Base-by-base conservation (phyloP, 2,113 vertebrate genomes). In the Aegotheles bennettii region DNA sequence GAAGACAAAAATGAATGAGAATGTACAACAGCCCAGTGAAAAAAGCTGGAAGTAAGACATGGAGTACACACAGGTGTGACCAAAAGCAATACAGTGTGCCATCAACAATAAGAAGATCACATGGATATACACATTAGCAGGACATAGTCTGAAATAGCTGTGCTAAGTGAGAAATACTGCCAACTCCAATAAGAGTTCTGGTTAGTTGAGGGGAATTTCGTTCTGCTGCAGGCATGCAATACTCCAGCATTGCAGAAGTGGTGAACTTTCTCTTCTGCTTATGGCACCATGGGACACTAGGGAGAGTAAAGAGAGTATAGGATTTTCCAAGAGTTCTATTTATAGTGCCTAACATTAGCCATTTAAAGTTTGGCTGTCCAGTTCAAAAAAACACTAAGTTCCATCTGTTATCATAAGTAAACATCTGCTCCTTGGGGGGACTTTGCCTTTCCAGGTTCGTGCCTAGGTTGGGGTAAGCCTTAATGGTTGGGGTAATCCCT, bases 181-280 rank as follows among this genome's bases (percentile, higher is more conserved):
- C 47, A 87, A 11, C 10, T 63, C 19, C 18, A 69, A 4, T 23
- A 65, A 26, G 14, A 45, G 7, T 21, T 48, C 45, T 31, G 15
- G 13, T 50, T 11, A 50, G 14, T 16, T 45, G n/a, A 42, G 35
- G 57, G 24, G 29, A 86, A 35, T 82, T 82, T 70, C 2, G 0
- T 36, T 50, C 18, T 16, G 20, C 14, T 7, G 19, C 10, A 63
- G 38, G 23, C 13, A 28, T 1, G 2, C 1, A 2, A 20, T n/a
- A 24, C 13, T 45, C 21, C 29, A 38, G 38, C 31, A 63, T 0
- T 67, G 45, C 45, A 45, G 31, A 21, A 20, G 11, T 42, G 14
- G 12, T 40, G 64, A 68, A 19, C 6, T 77, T 51, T 18, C 23
- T 25, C 10, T 86, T 54, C 40, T 50, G 36, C 9, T 81, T 70